Conservation (phyloP, 2,797 vertebrate species). For the Platyrinchus mystaceus region DNA sequence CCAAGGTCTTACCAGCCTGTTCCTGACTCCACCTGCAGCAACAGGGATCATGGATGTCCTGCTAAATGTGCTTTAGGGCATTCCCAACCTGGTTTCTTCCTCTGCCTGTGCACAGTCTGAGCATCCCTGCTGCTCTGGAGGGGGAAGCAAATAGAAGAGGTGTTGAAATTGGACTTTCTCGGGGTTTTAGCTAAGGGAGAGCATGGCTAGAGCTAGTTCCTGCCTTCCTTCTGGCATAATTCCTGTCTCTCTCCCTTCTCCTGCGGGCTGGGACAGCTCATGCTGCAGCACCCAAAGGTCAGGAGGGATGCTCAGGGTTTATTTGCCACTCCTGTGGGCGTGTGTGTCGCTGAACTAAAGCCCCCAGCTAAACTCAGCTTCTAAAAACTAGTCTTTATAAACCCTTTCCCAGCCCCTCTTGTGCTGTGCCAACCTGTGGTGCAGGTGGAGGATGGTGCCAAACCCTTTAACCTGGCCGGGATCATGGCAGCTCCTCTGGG, state of each 20-base stretch:
- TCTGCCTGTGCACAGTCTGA: neutral
- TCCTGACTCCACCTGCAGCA: neutral
- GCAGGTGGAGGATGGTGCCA: neutral
- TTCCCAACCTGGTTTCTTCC: neutral
- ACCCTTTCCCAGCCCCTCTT: neutral
- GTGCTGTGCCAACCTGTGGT: neutral
- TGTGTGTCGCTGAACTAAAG: neutral
- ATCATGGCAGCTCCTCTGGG: fast-evolving
- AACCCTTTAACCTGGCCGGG: neutral
- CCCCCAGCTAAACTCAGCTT: neutral
- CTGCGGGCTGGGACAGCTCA: neutral
- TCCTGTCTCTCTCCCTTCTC: neutral
- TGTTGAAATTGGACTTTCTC: neutral
- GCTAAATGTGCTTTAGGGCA: fast-evolving
- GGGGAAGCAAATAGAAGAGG: neutral
- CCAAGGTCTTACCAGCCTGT: neutral
- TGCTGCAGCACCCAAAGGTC: neutral
- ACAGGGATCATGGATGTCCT: neutral
- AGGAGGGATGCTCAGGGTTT: neutral
- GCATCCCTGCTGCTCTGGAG: neutral
- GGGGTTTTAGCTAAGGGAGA: neutral
- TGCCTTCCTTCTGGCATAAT: neutral
- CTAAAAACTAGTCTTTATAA: neutral
- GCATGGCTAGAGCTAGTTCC: neutral
- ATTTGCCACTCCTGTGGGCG: neutral